A percentile compares a stretch with the other conserved stretches of the same genome.
Conservation (phyloP, 2,888 invertebrate genomes). For the Formica aserva region DNA sequence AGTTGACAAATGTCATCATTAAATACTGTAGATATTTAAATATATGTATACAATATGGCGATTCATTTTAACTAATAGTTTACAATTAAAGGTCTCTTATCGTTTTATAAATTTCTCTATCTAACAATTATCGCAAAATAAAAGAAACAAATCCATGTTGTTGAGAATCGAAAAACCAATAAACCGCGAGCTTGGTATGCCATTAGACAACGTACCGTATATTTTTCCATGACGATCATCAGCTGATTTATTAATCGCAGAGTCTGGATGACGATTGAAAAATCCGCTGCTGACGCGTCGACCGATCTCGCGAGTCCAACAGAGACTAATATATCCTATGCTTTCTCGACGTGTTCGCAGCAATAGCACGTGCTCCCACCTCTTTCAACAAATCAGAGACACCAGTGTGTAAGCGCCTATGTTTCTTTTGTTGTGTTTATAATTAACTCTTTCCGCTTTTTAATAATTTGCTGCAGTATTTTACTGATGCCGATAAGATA, state of each 20-base stretch:
- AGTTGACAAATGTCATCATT: neutral
- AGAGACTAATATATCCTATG: slow-evolving; percentile 71
- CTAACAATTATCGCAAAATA: neutral
- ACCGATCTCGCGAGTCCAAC: slow-evolving; percentile 62
- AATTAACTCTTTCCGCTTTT: neutral
- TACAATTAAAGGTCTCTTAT: neutral
- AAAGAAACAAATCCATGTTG: neutral
- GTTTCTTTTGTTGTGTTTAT: neutral
- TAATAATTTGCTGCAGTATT: slow-evolving; percentile 22
- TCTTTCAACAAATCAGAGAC: slow-evolving; percentile 60
- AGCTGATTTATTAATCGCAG: slow-evolving; percentile 17
- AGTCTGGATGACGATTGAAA: slow-evolving; percentile 50
- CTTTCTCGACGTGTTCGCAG: slow-evolving; percentile 60
- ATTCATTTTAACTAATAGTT: neutral
- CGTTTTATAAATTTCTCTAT: neutral
- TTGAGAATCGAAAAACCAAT: neutral
- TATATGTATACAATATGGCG: neutral
- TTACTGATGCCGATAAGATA: neutral
- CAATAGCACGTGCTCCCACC: slow-evolving; percentile 70
- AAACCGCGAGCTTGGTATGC: neutral
- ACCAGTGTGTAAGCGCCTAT: slow-evolving; percentile 3
- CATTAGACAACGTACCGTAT: slow-evolving; percentile 35
- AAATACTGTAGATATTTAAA: neutral
- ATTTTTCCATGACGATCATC: slow-evolving; percentile 54
- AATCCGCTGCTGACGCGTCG: slow-evolving; percentile 40